Conservation (phyloP, 1,140 invertebrate genomes). For the Cardiocondyla obscurior region DNA sequence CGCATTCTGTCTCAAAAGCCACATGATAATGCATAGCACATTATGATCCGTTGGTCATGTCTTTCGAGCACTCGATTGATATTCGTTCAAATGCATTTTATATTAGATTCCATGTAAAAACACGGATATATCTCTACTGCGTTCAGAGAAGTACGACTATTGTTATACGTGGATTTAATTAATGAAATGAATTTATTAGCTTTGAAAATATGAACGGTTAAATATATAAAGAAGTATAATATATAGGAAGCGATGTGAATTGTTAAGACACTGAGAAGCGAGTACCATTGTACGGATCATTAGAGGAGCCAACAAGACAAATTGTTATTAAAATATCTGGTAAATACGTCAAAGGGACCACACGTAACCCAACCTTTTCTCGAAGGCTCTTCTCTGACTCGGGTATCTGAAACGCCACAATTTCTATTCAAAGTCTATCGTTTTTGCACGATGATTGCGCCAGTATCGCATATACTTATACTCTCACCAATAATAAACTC, state of each 20-base stretch:
- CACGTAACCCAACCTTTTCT: constrained; percentile 83
- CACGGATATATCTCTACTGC: background rate
- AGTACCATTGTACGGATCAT: constrained; percentile 74
- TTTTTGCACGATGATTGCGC: constrained; percentile 47
- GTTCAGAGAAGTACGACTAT: constrained; percentile 7
- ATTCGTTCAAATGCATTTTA: constrained; percentile 51
- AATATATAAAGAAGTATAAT: constrained; percentile 63
- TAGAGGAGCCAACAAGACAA: constrained; percentile 81
- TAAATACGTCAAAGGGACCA: constrained; percentile 82
- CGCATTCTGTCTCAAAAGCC: constrained; percentile 72
- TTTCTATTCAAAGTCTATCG: constrained; percentile 79
- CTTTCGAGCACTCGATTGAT: constrained; percentile 55
- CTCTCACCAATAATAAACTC: constrained; percentile 39
- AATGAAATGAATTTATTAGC: constrained; percentile 61
- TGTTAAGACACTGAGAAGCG: constrained; percentile 82
- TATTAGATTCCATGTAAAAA: constrained; percentile 56
- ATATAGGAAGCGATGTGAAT: constrained; percentile 73
- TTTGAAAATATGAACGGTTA: constrained; percentile 68
- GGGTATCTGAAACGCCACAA: constrained; percentile 84
- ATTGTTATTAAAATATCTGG: constrained; percentile 77
- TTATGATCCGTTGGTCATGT: constrained; percentile 64
- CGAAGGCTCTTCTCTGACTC: constrained; percentile 83
- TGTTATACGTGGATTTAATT: constrained; percentile 57
- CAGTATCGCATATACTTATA: constrained; percentile 60
- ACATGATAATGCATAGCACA: constrained; percentile 72